Evolutionary conservation across 1,140 invertebrate genomes (phyloP).

Genomic region (Drosophila grimshawi): DNA sequence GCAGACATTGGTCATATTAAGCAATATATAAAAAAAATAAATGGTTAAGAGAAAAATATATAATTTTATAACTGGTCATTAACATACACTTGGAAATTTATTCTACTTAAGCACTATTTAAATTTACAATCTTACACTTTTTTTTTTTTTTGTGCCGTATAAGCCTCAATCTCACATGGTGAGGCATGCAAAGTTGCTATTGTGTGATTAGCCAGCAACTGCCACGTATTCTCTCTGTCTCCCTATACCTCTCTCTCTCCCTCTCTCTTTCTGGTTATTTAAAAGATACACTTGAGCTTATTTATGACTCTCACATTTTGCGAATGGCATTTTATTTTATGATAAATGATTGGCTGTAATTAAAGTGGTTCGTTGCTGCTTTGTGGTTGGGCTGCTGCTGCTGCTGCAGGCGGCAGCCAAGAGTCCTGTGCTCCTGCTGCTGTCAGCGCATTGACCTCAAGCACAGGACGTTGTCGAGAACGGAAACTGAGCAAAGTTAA

Average conservation of each 20-base stretch:
- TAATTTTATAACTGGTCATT: too few species aligned
- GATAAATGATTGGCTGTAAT: constrained; percentile 65
- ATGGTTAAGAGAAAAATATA: too few species aligned
- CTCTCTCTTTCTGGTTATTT: background rate
- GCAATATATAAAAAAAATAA: too few species aligned
- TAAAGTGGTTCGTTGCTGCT: constrained; percentile 46
- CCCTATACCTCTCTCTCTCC: background rate
- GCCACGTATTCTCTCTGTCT: background rate
- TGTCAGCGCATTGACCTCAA: constrained; percentile 39
- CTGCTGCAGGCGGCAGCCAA: constrained; percentile 14
- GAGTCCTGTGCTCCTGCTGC: constrained; percentile 11
- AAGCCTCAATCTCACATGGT: too few species aligned
- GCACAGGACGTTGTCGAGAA: constrained; percentile 28
- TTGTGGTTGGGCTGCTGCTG: constrained; percentile 26
- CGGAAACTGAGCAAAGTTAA: constrained; percentile 49
- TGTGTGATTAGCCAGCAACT: background rate
- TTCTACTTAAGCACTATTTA: too few species aligned
- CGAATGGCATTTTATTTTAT: constrained; percentile 54
- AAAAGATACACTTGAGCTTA: constrained; percentile 30
- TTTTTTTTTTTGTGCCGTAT: too few species aligned
- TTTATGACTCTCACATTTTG: constrained; percentile 58
- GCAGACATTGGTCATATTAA: too few species aligned
- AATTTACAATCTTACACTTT: too few species aligned
- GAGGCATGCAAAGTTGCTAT: background rate
- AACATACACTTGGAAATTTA: too few species aligned